Conservation (phyloP, 2,113 vertebrate species). For the Dasypus novemcinctus region DNA sequence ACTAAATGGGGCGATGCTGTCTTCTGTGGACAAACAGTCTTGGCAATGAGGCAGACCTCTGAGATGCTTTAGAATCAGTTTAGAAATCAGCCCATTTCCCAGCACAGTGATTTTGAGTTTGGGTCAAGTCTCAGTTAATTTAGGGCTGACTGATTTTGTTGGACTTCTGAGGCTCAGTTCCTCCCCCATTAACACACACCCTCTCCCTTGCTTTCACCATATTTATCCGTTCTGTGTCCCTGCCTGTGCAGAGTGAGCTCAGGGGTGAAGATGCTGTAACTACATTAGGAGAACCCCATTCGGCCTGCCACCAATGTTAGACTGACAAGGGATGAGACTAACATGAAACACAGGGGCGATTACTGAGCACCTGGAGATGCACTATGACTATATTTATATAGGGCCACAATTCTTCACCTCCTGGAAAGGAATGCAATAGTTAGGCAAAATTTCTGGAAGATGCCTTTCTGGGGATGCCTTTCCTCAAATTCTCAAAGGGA, state of each 20-base stretch:
- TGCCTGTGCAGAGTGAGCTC: neutral
- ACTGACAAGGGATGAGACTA: neutral
- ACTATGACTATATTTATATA: accelerated
- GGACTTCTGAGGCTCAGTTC: too few relatives aligned
- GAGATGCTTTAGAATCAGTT: neutral
- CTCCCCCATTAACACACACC: too few relatives aligned
- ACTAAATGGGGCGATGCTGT: neutral
- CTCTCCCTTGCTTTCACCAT: neutral
- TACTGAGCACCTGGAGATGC: neutral
- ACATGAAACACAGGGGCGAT: neutral
- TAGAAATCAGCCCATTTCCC: neutral
- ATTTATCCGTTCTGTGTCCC: neutral
- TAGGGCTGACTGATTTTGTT: neutral
- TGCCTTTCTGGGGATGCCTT: neutral
- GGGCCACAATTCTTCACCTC: neutral
- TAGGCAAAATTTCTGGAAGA: neutral
- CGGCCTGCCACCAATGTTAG: accelerated
- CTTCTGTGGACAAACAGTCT: neutral
- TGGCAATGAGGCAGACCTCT: neutral
- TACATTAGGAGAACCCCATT: accelerated
- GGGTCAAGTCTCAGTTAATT: neutral
- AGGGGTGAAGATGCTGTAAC: neutral
- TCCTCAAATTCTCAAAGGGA: neutral
- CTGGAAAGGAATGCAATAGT: too few relatives aligned
- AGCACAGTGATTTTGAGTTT: neutral